Percentiles rank a stretch among this genome's conserved stretches.
Conservation (phyloP, 2,113 vertebrate genomes). For the Thomomys bottae region DNA sequence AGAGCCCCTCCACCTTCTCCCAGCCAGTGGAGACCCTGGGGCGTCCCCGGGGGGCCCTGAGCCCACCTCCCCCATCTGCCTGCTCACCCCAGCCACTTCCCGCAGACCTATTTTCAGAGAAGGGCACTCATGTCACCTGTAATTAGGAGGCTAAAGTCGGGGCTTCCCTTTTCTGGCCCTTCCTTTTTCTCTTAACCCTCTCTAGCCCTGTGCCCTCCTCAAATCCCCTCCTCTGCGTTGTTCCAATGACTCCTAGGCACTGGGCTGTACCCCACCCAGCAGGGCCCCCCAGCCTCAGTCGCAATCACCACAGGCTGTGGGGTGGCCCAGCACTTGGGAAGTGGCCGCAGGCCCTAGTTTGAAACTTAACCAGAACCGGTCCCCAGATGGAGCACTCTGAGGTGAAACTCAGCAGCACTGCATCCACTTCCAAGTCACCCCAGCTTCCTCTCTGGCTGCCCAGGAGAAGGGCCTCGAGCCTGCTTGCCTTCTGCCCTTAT, state of each 20-base stretch:
- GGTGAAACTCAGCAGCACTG: no score
- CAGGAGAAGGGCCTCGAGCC: no score
- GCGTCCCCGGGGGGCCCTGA: neutral
- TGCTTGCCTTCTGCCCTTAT: no score
- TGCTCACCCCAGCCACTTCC: neutral
- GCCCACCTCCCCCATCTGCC: neutral
- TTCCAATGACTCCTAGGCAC: neutral
- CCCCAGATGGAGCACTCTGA: no score
- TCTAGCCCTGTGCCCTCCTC: neutral
- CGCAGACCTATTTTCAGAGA: slow-evolving; percentile 62
- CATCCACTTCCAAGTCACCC: no score
- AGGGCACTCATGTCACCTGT: slow-evolving; percentile 61
- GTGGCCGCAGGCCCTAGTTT: no score
- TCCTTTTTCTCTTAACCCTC: slow-evolving; percentile 39
- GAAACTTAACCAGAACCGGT: no score
- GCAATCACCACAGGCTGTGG: neutral
- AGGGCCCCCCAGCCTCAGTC: neutral
- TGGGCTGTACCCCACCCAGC: neutral
- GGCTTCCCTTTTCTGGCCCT: slow-evolving; percentile 13
- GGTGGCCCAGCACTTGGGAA: no score
- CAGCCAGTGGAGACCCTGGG: neutral
- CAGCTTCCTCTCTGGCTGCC: no score
- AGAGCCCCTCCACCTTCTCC: no score
- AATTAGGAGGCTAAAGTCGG: slow-evolving; percentile 77
- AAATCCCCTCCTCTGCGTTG: neutral